A percentile compares a stretch with the other conserved stretches of the same genome.
Conservation (phyloP, 2,888 invertebrate genomes). For the Tipula unca region DNA sequence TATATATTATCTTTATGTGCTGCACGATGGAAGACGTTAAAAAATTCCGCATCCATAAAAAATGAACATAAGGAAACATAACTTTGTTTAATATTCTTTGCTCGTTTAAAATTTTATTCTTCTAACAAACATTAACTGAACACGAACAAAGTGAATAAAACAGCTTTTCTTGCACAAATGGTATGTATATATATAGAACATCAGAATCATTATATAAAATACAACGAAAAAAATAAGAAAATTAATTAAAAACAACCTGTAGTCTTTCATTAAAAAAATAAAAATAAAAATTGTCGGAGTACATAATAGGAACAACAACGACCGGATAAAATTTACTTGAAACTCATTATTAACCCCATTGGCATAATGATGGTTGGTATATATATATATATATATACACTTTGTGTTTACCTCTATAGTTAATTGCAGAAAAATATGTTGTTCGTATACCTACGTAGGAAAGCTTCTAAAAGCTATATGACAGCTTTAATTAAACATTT, state of each 20-base stretch:
- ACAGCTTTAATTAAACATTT: too few species aligned
- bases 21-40: neutral
- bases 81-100: neutral
- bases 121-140: neutral
- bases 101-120: neutral
- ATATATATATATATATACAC: neutral
- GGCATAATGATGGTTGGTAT: neutral
- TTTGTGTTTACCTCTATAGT: neutral
- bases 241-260: slow-evolving; percentile 4
- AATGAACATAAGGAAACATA: neutral
- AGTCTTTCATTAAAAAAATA: neutral
- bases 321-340: neutral
- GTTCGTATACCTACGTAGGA: too few species aligned
- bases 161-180: neutral
- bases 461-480: too few species aligned
- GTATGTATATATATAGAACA: neutral
- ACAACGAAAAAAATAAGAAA: neutral
- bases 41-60: neutral
- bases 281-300: neutral
- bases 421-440: neutral
- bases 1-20: neutral
- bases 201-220: neutral
- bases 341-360: neutral
- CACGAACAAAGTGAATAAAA: neutral
- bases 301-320: neutral